These are phyloP conservation scores for Cosmorhoe ocellata DNA, from an alignment of 2,888 invertebrate species.

Conservation along the genomic window DNA sequence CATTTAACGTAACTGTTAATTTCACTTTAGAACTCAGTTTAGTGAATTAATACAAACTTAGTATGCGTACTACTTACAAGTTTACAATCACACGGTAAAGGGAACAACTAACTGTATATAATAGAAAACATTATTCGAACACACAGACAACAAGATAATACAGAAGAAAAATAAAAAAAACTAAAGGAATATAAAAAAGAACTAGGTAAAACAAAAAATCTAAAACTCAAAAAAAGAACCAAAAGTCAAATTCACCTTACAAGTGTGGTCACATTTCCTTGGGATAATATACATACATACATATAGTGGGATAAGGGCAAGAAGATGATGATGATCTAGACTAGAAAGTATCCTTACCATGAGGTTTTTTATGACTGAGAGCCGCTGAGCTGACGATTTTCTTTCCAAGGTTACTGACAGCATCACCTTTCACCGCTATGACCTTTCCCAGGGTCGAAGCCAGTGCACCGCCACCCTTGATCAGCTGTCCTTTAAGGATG, in stretches of 20 bases:
- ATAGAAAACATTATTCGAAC: no score
- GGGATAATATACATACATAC: no score
- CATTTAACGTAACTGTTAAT: no score
- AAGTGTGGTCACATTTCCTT: no score
- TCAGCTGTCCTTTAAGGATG: slow-evolving; percentile 92
- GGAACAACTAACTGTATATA: background rate
- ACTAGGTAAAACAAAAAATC: no score
- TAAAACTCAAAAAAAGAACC: no score
- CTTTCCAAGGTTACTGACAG: slow-evolving; percentile 89
- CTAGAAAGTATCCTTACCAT: slow-evolving; percentile 46
- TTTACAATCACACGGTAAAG: slow-evolving; percentile 3
- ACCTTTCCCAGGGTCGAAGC: slow-evolving; percentile 78
- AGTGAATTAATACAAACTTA: slow-evolving; percentile 4
- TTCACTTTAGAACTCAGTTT: background rate
- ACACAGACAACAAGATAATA: no score
- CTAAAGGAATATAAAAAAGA: no score
- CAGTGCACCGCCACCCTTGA: slow-evolving; percentile 89
- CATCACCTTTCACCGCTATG: slow-evolving; percentile 89
- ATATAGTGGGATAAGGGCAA: no score
- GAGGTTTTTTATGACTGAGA: slow-evolving; percentile 77
- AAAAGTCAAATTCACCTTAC: no score
- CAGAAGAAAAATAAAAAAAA: no score
- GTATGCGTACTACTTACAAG: slow-evolving; percentile 4
- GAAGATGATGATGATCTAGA: no score
- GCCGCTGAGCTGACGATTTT: slow-evolving; percentile 90